Conservation (phyloP, 2,797 vertebrate species). For the Acipenser ruthenus region DNA sequence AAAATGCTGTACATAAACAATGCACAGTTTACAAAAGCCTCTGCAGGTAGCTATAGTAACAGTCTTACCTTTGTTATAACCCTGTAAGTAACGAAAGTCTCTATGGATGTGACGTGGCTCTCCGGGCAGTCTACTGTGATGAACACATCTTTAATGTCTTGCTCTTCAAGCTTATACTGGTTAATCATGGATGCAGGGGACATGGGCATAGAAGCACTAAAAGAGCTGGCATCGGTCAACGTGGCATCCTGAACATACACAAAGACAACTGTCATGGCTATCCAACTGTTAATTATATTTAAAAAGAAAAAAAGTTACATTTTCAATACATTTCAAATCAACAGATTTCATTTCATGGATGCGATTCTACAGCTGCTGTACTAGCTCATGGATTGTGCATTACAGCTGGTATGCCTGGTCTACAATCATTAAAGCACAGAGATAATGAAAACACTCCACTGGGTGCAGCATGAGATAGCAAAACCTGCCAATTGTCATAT, state of each 20-base stretch:
- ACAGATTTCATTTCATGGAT: no score
- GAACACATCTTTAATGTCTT: slow-evolving; percentile 75
- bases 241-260: slow-evolving; percentile 60
- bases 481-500: no score
- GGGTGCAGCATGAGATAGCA: no score
- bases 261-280: not conserved
- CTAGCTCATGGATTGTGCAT: no score
- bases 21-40: no score
- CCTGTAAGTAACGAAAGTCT: slow-evolving; percentile 88
- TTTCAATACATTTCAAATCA: no score
- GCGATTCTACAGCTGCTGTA: no score
- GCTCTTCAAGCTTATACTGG: slow-evolving; percentile 79
- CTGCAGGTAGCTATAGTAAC: no score
- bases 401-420: no score
- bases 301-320: not conserved
- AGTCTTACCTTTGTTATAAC: slow-evolving; percentile 76
- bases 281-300: not conserved
- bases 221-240: slow-evolving; percentile 60
- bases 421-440: no score
- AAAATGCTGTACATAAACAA: no score
- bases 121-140: slow-evolving; percentile 85
- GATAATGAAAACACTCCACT: no score
- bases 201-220: slow-evolving; percentile 62
- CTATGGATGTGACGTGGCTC: slow-evolving; percentile 85
- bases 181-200: slow-evolving; percentile 88